phyloP scores from a whole-genome alignment of 2,888 invertebrate species.

The Xanthorhoe spadicearia region DNA sequence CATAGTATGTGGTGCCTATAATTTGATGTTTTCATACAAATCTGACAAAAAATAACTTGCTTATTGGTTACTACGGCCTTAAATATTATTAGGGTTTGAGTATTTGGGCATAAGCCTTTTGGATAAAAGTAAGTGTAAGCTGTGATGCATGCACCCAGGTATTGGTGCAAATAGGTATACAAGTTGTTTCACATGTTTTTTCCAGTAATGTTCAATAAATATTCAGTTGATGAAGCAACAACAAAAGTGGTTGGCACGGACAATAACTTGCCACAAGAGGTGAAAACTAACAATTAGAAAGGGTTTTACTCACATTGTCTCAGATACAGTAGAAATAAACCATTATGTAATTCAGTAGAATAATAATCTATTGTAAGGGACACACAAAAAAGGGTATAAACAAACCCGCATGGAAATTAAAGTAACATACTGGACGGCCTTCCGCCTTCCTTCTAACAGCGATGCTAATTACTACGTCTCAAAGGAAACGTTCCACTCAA shows the following conservation, averaged over 20 bases:
- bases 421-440: slow-evolving; percentile 65
- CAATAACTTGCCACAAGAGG: not conserved
- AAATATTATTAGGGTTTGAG: too few species aligned
- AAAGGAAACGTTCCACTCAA: slow-evolving; percentile 76
- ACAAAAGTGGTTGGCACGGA: slow-evolving; percentile 6
- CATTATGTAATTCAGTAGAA: not conserved
- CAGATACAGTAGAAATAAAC: not conserved
- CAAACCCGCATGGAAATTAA: slow-evolving; percentile 48
- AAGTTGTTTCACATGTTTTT: too few species aligned
- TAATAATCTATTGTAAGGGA: not conserved
- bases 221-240: slow-evolving; percentile 9
- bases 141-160: too few species aligned
- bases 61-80: too few species aligned
- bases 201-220: not conserved
- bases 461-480: slow-evolving; percentile 70
- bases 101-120: too few species aligned
- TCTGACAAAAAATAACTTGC: too few species aligned
- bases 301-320: not conserved
- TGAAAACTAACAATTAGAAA: slow-evolving; percentile 14
- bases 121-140: too few species aligned
- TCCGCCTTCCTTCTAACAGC: slow-evolving; percentile 66
- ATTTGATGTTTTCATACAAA: too few species aligned
- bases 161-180: too few species aligned
- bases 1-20: too few species aligned
- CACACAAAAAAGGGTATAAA: slow-evolving; percentile 32